A percentile compares a stretch with the other conserved stretches of the same genome.
Evolutionary conservation across 2,797 vertebrate species (phyloP).

Genomic region (Xenopus petersii): DNA sequence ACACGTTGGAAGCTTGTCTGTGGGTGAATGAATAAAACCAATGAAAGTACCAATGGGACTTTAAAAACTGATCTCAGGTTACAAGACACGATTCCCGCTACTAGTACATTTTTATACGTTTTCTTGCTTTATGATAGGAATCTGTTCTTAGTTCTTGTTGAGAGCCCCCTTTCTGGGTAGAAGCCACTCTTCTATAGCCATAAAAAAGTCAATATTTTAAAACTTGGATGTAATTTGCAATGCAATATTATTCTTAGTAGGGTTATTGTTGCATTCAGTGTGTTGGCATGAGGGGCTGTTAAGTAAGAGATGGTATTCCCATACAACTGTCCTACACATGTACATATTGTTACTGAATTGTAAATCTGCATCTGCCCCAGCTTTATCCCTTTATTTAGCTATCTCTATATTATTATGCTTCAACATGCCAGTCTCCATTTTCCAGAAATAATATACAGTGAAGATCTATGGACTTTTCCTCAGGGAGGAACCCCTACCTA

Average conservation of each 20-base stretch:
- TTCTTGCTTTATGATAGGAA: conserved; percentile 32
- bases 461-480: too few species aligned
- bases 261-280: neutral
- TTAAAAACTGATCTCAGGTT: conserved; percentile 46
- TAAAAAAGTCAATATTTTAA: neutral
- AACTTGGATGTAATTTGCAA: too few species aligned
- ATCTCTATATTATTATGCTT: too few species aligned
- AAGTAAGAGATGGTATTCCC: too few species aligned
- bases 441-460: too few species aligned
- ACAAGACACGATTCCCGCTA: conserved; percentile 41
- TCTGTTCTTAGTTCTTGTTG: conserved; percentile 25
- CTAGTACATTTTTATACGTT: conserved; percentile 44
- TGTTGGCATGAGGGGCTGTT: too few species aligned
- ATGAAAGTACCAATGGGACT: conserved; percentile 22
- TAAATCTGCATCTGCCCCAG: too few species aligned
- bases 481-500: too few species aligned
- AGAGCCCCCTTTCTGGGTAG: conserved; percentile 11
- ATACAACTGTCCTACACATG: too few species aligned
- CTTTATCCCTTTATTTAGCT: too few species aligned
- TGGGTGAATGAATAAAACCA: conserved; percentile 2
- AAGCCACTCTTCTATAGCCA: neutral
- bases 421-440: too few species aligned
- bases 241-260: neutral
- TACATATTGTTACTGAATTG: too few species aligned
- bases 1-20: conserved; percentile 27